Percentiles rank a stretch among this genome's conserved stretches.
These are phyloP conservation scores for Ranitomeya variabilis DNA, from an alignment of 2,113 vertebrate genomes.

Conservation along the genomic window DNA sequence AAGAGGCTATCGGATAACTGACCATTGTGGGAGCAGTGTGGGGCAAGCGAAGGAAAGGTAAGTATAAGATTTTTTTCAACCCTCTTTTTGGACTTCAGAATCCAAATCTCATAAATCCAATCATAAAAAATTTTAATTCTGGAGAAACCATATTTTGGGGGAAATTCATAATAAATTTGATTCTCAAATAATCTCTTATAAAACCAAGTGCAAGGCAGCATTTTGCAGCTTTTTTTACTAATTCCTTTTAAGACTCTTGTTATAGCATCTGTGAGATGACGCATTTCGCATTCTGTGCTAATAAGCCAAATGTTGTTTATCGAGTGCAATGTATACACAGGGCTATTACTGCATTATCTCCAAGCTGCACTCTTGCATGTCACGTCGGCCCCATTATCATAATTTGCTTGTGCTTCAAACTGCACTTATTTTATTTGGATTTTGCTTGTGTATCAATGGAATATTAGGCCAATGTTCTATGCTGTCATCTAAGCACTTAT, in stretches of 20 bases:
- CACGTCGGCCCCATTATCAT: neutral
- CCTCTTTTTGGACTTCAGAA: no score
- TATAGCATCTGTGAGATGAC: neutral
- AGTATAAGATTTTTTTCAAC: no score
- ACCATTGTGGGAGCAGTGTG: no score
- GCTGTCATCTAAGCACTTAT: slow-evolving; percentile 52
- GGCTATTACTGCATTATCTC: neutral
- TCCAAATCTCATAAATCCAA: no score
- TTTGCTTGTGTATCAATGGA: slow-evolving; percentile 40
- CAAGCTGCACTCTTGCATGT: neutral
- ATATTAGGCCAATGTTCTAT: slow-evolving; percentile 39
- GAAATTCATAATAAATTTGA: no score
- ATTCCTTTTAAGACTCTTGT: neutral
- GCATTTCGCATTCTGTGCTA: neutral
- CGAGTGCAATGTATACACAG: neutral
- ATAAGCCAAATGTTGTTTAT: neutral
- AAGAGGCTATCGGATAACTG: no score
- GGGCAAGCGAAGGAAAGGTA: no score
- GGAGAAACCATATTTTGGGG: no score
- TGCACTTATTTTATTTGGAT: neutral
- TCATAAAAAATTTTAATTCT: no score
- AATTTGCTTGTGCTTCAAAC: slow-evolving; percentile 22
- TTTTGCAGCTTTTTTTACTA: no score
- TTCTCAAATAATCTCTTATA: no score
- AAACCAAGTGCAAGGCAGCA: no score